Base-by-base conservation (phyloP, 37 sponge, comb jelly and placozoan genomes). In the Ephydatia muelleri region DNA sequence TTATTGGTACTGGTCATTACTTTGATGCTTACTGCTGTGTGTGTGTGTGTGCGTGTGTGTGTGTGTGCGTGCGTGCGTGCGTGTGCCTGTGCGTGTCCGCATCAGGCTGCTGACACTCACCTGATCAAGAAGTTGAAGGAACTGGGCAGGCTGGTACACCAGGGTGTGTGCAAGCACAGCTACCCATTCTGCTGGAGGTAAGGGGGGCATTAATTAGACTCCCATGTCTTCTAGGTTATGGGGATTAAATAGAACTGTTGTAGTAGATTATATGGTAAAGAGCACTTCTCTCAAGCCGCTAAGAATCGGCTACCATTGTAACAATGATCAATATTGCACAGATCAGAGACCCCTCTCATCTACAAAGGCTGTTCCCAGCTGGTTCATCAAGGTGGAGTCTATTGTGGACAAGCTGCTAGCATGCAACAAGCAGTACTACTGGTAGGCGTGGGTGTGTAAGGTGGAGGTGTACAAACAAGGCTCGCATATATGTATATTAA, bases 161-260 rank as follows among this genome's bases (percentile, higher is more conserved):
- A 91, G 33, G 75, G 95, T 29, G 86, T 81, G 2, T 66, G 79
- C 47, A 92, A 75, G 38, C 99, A 98, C 87, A 94, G 91, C 84
- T 98, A 98, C 79, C 99, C 99, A 0, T 98, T 96, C 89, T 98
- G 99, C 82, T 98, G 99, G 99, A 89, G 94, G 82, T 89, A 14
- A n/a, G 80, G 25, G 25, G 0, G 26, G 19, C 67, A 84, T 28
- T 77, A 16, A 25, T 21, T 73, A 21, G n/a, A n/a, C 21, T 23
- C 21, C 21, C 19, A 65, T 65, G 67, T 22, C 19, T 22, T 65
- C 21, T 65, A 22, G 67, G 22, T 65, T 65, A 22, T 22, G 22
- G 38, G 75, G n/a, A n/a, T n/a, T 12, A 19, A 39, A 21, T 78
- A 49, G 8, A 47, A 25, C n/a, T 11, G 26, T 35, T 26, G 23